Evolutionary conservation across 2,797 vertebrate species (phyloP), one percentile per base, ranked within the genome.

Genomic region (Urophycis tenuis): DNA sequence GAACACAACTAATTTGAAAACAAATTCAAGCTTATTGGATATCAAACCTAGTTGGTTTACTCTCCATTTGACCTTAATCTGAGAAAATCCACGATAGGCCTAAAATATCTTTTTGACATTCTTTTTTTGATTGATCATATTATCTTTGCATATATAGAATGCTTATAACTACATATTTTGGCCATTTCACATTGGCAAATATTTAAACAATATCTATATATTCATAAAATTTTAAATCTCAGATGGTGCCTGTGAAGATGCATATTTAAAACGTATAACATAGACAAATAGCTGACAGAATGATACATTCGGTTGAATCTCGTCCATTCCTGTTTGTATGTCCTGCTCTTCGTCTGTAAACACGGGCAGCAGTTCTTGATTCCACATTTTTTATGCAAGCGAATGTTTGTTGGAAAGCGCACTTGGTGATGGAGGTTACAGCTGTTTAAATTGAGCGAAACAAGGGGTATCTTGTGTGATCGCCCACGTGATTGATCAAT

Each of bases 401-500:
- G 22, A 31, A 12, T 70, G 29, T 30, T 71, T 31, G 31, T 71
- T 33, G 6, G 32, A 71, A 31, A 31, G 29, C 60, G 11, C 60
- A 8, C 60, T 25, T 11, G 60, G 29, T 29, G 60, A 14, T 29
- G 25, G 25, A 60, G 53, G 53, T 25, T 70, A 70, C 30, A 30
- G 2, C 67, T 32, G 69, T 31, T 32, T 1, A 17, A 71, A 30
- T 30, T 71, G n/a, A 73, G 33, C 34, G 32, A 34, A 72, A 73
- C 72, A 79, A 31, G 60, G 25, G n/a, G 77, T 78, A 71, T 82
- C 79, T 89, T 85, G 81, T 85, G 84, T 19, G 79, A 72, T 25
- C 64, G 77, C 82, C 79, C 90, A 84, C 88, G 85, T 90, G 86
- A 89, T 84, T 75, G 35, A 45, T 80, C 39, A 14, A 71, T 74